Evolutionary conservation across 2,113 vertebrate genomes (phyloP).

Genomic region (Probosciger aterrimus): DNA sequence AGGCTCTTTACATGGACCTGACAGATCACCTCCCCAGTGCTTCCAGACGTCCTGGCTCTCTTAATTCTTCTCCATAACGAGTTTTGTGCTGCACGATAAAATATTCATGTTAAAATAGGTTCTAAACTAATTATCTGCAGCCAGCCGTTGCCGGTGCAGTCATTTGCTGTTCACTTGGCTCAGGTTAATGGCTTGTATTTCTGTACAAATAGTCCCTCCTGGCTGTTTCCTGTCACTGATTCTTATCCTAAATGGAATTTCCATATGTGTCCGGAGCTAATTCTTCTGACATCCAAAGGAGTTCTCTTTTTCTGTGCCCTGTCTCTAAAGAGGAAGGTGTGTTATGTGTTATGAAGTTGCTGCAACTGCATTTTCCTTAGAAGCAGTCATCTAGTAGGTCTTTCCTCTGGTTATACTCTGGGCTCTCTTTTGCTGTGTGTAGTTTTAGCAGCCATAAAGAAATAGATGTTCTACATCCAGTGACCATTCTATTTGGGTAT

Average conservation of each 20-base stretch:
- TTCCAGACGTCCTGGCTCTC: conserved; percentile 56
- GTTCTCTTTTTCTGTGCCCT: not conserved
- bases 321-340: not conserved
- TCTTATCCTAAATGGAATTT: conserved; percentile 76
- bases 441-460: not conserved
- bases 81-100: conserved; percentile 76
- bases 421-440: not conserved
- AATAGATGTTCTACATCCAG: not conserved
- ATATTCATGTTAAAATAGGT: conserved; percentile 81
- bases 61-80: conserved; percentile 77
- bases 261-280: conserved; percentile 49
- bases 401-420: not conserved
- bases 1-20: conserved; percentile 59
- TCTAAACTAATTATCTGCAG: conserved; percentile 80
- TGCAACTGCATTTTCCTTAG: not conserved
- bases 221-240: conserved; percentile 69
- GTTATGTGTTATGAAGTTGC: not conserved
- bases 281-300: conserved; percentile 52
- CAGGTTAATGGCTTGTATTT: conserved; percentile 75
- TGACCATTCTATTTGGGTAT: not conserved
- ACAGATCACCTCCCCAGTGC: conserved; percentile 63
- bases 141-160: conserved; percentile 65
- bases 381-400: not conserved
- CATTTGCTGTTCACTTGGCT: conserved; percentile 72
- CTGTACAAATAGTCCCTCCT: conserved; percentile 76